These are phyloP conservation scores for Zosterops japonicus DNA, from an alignment of 2,113 vertebrate genomes.

Conservation along the genomic window DNA sequence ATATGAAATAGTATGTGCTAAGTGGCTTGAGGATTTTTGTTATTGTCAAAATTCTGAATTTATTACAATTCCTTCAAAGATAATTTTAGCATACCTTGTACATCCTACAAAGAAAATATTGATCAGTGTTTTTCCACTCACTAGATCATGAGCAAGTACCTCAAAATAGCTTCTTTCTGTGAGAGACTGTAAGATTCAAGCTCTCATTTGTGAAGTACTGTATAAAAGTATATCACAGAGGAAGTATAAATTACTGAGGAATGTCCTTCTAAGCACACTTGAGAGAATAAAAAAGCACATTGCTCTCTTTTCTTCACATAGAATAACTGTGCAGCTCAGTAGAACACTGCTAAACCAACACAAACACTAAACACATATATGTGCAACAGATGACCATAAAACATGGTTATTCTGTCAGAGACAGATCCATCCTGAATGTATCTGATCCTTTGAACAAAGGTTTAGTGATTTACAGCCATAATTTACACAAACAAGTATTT, in stretches of 20 bases:
- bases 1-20: not conserved
- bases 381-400: not conserved
- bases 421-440: not conserved
- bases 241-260: not conserved
- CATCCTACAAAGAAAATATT: not conserved
- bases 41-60: not conserved
- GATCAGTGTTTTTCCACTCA: not conserved
- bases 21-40: not conserved
- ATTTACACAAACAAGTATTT: not conserved
- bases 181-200: not conserved
- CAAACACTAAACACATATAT: fast-evolving
- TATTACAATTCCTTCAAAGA: not conserved
- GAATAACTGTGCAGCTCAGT: not conserved
- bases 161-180: not conserved
- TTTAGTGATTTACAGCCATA: not conserved
- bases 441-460: not conserved
- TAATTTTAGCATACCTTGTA: not conserved
- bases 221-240: not conserved
- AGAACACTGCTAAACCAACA: not conserved
- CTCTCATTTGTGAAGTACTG: not conserved
- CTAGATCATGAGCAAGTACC: not conserved
- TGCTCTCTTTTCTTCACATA: not conserved
- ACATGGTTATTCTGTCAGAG: not conserved
- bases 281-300: not conserved
- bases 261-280: not conserved